Conservation (phyloP, 2,888 invertebrate genomes). For the Auanema freiburgensis region DNA sequence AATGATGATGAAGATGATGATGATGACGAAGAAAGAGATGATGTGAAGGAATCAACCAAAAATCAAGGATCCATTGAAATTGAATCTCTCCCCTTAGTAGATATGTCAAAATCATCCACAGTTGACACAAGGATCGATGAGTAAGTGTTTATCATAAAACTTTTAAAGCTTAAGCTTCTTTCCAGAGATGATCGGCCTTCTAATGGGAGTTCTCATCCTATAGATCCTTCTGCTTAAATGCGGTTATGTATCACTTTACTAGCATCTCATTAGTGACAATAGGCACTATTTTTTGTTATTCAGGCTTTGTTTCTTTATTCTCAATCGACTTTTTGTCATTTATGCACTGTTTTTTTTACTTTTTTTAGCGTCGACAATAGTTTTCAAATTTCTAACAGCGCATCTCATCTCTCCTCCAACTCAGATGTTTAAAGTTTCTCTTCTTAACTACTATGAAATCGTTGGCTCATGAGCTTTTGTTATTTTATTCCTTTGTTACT, state of each 20-base stretch:
- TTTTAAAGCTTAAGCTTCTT: neutral
- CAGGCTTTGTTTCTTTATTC: too few relatives aligned
- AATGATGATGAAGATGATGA: slow-evolving; percentile 19
- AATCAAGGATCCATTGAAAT: neutral
- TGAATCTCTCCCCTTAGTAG: neutral
- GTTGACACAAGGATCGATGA: neutral
- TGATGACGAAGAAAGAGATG: slow-evolving; percentile 5
- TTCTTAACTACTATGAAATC: too few relatives aligned
- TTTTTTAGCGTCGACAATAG: too few relatives aligned
- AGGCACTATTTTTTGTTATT: slow-evolving; percentile 2
- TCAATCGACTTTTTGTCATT: too few relatives aligned
- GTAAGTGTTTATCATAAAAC: neutral
- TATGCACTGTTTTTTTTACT: too few relatives aligned
- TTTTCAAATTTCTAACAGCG: too few relatives aligned
- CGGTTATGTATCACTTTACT: neutral
- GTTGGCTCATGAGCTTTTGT: too few relatives aligned
- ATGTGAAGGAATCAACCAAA: too few relatives aligned
- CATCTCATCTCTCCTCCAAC: too few relatives aligned
- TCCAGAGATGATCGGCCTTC: slow-evolving; percentile 1
- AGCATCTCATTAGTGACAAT: neutral
- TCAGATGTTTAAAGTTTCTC: too few relatives aligned
- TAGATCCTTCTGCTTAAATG: slow-evolving; percentile 5
- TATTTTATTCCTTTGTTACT: too few relatives aligned
- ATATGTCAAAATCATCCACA: neutral
- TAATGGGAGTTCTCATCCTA: neutral